Base-by-base conservation (phyloP, 2,113 vertebrate genomes). In the Hippocampus abdominalis region DNA sequence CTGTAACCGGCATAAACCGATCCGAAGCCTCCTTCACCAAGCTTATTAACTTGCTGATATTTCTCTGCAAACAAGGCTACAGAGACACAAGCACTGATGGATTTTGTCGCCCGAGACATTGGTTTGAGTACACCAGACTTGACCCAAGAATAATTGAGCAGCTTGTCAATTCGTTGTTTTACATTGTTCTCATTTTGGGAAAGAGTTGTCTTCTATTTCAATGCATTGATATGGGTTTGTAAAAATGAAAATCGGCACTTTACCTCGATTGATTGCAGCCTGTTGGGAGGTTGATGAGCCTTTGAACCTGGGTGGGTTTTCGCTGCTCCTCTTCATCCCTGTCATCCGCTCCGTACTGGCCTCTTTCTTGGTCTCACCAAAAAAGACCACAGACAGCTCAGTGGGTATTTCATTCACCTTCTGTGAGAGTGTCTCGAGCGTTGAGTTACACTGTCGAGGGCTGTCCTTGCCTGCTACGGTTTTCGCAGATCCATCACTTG, bases 1-100 rank as follows among this genome's bases (percentile, higher is more conserved):
- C 65, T 51, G 65, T 67, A 67, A 53, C 65, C 65, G 13, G 65
- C 65, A 39, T 67, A 67, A 13, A 67, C 65, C 0, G 65, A 67
- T 53, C 65, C 65, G 10, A 53, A 67, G 48, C 65, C 65, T 53
- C 65, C 65, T 53, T 67, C 48, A 1, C 65, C 65, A 2, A 67
- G 48, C 29, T 67, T 67, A 3, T 67, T 49, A 0, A 67, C 48
- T 8, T 67, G 65, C 48, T 54, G 27, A 39, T 67, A 67, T 53
- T 67, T 67, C 29, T 36, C 10, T 12, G 11, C 48, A 53, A 67
- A 67, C 18, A 39, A 51, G 3, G 18, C 65, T 67, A 21, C 48
- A 36, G 12, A 39, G 20, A 36, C 42, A 65, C 42, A 48, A 54
- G 51, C 8, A 9, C 49, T 21, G 49, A 21, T 21, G 5, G 40